Evolutionary conservation across 1,140 invertebrate genomes (phyloP).

Genomic region (Halyomorpha halys): DNA sequence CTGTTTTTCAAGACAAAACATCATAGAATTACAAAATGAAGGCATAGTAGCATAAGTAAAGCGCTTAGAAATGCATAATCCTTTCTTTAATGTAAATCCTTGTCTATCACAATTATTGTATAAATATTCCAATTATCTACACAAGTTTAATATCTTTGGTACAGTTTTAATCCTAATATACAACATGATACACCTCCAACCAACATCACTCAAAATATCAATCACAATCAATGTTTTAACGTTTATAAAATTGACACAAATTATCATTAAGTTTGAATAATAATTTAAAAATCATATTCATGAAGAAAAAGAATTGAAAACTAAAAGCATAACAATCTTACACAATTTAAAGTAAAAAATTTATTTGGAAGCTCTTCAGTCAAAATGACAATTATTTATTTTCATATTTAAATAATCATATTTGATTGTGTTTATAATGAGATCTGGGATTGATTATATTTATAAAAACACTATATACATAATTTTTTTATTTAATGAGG

Average conservation of each 20-base stretch:
- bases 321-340: slow-evolving; percentile 2
- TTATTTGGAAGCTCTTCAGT: slow-evolving; percentile 22
- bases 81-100: too few relatives aligned
- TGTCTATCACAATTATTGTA: slow-evolving; percentile 13
- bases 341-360: slow-evolving; percentile 16
- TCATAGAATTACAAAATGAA: too few relatives aligned
- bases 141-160: slow-evolving; percentile 10
- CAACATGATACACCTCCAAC: not conserved
- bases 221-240: slow-evolving; percentile 3
- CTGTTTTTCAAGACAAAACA: too few relatives aligned
- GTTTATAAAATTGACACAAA: too few relatives aligned
- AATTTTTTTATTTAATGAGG: slow-evolving; percentile 8
- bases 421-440: slow-evolving; percentile 12
- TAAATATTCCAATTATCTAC: slow-evolving; percentile 8
- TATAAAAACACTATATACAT: slow-evolving; percentile 9
- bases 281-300: too few relatives aligned
- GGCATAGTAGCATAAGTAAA: too few relatives aligned
- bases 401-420: slow-evolving; percentile 12
- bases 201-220: not conserved
- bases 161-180: slow-evolving; percentile 9
- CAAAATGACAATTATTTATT: slow-evolving; percentile 14
- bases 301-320: too few relatives aligned
- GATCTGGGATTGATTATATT: slow-evolving; percentile 16
- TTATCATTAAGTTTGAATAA: too few relatives aligned
- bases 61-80: too few relatives aligned